Evolutionary conservation across 2,113 vertebrate genomes (phyloP).

Genomic region (Antigone vipio): DNA sequence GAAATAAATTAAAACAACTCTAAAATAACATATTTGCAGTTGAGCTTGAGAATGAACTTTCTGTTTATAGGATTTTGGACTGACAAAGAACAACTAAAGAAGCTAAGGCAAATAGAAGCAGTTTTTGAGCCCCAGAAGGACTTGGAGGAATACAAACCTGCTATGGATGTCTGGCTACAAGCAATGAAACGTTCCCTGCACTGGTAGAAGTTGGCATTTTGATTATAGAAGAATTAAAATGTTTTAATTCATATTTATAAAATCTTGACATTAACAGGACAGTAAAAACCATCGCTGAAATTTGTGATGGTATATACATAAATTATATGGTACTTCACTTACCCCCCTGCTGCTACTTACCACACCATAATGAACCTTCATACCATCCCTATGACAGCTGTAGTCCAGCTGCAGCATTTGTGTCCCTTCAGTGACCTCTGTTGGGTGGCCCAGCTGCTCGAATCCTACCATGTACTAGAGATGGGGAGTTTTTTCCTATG

Average conservation of each 20-base stretch:
- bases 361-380: not conserved
- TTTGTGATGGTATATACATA: not conserved
- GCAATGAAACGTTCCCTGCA: constrained; percentile 84
- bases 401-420: constrained; percentile 23
- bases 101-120: constrained; percentile 76
- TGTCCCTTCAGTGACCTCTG: constrained; percentile 33
- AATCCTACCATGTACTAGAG: not conserved
- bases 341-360: not conserved
- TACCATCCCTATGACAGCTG: not conserved
- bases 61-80: constrained; percentile 86
- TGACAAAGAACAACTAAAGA: constrained; percentile 86
- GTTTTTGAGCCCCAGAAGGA: constrained; percentile 81
- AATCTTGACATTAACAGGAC: not conserved
- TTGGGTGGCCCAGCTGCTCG: constrained; percentile 10
- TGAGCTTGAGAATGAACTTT: constrained; percentile 25
- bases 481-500: not conserved
- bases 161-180: constrained; percentile 86
- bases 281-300: not conserved
- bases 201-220: constrained; percentile 82
- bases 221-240: not conserved
- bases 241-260: not conserved
- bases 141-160: constrained; percentile 69
- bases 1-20: constrained; percentile 15
- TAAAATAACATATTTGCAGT: constrained; percentile 13
- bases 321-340: not conserved